Base-by-base conservation (phyloP, 1,140 invertebrate species). In the Nymphalis io region DNA sequence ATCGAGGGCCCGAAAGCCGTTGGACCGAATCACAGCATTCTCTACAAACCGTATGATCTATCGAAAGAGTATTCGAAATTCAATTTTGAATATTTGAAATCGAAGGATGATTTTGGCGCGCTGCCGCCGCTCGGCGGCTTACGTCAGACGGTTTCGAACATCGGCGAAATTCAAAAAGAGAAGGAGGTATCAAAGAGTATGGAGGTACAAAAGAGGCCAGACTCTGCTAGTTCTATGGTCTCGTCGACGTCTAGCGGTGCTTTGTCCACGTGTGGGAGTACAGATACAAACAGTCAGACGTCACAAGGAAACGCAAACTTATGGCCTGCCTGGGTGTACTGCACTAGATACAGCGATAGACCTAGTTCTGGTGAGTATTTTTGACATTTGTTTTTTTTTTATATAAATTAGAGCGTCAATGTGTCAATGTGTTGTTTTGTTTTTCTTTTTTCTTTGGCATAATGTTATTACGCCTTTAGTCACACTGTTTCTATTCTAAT, bases 301-400 rank as follows among this genome's bases (percentile, higher is more conserved):
- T 80, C 78, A 1, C 70, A 27, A 82, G 93, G 81, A 82, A 94
- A 84, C 86, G 90, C 21, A 79, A 88, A 73, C 38, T 82, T 95
- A 69, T 96, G 97, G 96, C 98, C 98, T 0, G 98, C 98, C 0
- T 99, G 98, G 98, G 97, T 99, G 3, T 99, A 98, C 89, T 99
- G 98, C 92, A 99, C 98, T 0, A 94, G 98, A 91, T 99, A 99
- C 90, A 98, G 97, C 65, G 98, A 99, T 92, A 93, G 98, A 84
- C 98, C 98, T 6, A 98, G 97, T 76, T 97, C 97, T 92, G 98
- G 98, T 99, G 93, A 94, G 95, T 93, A 62, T 46, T 75, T 51
- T 66, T 63, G 68, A 48, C 8, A 18, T 46, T 6, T 16, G 11
- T 0, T 16, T 48, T 48, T 44, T 44, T 44, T 44, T 44, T 13